Evolutionary conservation across 2,113 vertebrate species (phyloP).

Genomic region (Panurus biarmicus): DNA sequence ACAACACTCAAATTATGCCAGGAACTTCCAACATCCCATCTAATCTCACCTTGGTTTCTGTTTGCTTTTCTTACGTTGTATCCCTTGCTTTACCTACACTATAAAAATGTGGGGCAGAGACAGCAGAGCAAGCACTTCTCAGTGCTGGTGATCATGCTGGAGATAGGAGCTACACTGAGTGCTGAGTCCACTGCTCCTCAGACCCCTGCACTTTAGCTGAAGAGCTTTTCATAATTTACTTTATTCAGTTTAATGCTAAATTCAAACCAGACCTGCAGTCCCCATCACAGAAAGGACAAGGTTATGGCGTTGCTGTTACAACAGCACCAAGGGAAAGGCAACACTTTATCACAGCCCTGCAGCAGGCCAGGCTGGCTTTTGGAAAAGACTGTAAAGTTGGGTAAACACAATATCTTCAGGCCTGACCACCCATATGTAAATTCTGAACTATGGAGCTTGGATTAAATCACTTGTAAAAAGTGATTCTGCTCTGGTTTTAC

Average conservation of each 20-base stretch:
- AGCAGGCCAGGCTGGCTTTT: not conserved
- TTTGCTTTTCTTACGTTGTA: not conserved
- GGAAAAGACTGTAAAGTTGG: not conserved
- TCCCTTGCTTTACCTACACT: not conserved
- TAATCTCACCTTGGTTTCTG: not conserved
- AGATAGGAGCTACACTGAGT: fast-evolving
- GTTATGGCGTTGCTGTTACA: not conserved
- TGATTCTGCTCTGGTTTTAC: not conserved
- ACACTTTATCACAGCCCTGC: not conserved
- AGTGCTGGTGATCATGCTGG: fast-evolving
- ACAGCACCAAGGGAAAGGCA: fast-evolving
- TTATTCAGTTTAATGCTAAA: not conserved
- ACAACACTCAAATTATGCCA: fast-evolving
- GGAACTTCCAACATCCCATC: not conserved
- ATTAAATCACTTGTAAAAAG: not conserved
- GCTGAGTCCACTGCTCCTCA: not conserved
- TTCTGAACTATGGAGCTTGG: not conserved
- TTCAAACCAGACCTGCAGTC: not conserved
- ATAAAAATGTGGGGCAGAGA: not conserved
- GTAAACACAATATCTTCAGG: not conserved
- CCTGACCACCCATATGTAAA: not conserved
- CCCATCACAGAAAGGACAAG: not conserved
- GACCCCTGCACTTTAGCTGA: not conserved
- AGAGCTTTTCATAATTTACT: not conserved
- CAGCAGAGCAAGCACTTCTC: not conserved